Base-by-base conservation (phyloP, 2,888 invertebrate genomes). In the Hypolimnas misippus region DNA sequence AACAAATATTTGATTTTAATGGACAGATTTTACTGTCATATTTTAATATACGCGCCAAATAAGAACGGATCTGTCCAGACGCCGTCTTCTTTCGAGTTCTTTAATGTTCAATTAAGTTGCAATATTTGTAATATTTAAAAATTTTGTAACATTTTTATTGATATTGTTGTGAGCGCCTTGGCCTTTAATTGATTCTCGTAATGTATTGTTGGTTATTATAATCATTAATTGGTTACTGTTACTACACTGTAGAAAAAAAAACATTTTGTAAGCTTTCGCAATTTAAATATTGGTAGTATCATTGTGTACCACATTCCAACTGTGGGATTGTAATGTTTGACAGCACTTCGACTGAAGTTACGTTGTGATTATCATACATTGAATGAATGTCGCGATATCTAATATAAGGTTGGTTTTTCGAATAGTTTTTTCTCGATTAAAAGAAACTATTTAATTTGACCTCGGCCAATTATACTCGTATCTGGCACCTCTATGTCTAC, bases 231-330 rank as follows among this genome's bases (percentile, higher is more conserved):
- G n/a, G n/a, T n/a, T n/a, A n/a, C n/a, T n/a, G n/a, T n/a, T n/a
- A n/a, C n/a, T n/a, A n/a, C n/a, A n/a, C n/a, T n/a, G n/a, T n/a
- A n/a, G n/a, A n/a, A n/a, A n/a, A n/a, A n/a, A n/a, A n/a, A n/a
- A n/a, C n/a, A n/a, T n/a, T n/a, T n/a, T n/a, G n/a, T n/a, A n/a
- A n/a, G n/a, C n/a, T n/a, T n/a, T 31, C 1, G 35, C 12, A 38
- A n/a, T 29, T 51, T 31, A 14, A 12, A 35, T 1, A 1, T 12
- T 2, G 46, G 21, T 33, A 62, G 38, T 46, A 50, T 53, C 17
- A 54, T 61, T 54, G 29, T 17, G 10, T 14, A 55, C 61, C 53
- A 57, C 66, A 66, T 66, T 66, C 66, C 66, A 51, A 29, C 50
- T 7, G 54, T 63, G 60, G 60, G 38, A 29, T 54, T 57, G 10